phyloP scores from a whole-genome alignment of 2,797 vertebrate species.

The Oreochromis mossambicus region DNA sequence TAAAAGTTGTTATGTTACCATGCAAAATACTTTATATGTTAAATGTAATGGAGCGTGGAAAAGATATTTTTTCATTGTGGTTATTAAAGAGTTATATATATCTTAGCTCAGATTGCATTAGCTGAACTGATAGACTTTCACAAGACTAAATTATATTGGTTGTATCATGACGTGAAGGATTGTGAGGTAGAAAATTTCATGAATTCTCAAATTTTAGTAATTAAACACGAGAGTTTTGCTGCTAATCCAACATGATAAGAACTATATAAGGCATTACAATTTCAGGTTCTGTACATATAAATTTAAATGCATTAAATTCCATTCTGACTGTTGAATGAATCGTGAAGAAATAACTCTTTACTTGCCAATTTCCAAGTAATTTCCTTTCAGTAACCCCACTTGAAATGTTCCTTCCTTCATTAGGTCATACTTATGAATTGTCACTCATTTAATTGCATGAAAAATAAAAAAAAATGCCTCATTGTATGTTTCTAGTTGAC shows the following conservation, averaged over 20 bases:
- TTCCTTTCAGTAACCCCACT: not conserved
- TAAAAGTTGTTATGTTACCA: not conserved
- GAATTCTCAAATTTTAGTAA: not conserved
- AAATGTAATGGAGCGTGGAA: not conserved
- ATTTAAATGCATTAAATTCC: not conserved
- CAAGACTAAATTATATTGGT: not conserved
- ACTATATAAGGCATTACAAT: not conserved
- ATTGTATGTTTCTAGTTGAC: not conserved
- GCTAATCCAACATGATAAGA: not conserved
- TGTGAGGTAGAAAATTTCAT: not conserved
- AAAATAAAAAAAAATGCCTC: not conserved
- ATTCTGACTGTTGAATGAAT: not conserved
- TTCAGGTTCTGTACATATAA: not conserved
- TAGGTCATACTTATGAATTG: not conserved
- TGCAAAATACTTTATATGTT: not conserved
- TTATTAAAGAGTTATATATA: not conserved
- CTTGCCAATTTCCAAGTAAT: not conserved
- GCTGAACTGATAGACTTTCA: not conserved
- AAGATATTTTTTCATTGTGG: not conserved
- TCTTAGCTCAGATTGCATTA: not conserved
- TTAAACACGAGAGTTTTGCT: accelerated
- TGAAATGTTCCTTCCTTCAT: not conserved
- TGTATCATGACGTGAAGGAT: not conserved
- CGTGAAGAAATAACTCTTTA: not conserved
- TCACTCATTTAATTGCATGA: not conserved